phyloP scores from a whole-genome alignment of 2,113 vertebrate species.

The Hippoglossus stenolepis region DNA sequence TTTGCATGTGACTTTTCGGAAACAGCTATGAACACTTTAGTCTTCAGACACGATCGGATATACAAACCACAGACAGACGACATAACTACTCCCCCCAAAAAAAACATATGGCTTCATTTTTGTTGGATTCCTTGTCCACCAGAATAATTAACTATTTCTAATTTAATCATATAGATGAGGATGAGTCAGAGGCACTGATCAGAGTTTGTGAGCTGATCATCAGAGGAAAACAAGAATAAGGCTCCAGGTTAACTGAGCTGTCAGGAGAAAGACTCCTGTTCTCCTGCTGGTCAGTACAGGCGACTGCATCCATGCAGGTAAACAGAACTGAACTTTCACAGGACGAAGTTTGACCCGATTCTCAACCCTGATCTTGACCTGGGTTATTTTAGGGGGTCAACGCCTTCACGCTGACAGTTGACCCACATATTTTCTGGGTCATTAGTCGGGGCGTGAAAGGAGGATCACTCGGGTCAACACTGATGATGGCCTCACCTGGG shows the following conservation, averaged over 20 bases:
- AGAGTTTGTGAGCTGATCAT: no score
- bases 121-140: no score
- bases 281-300: slow-evolving; percentile 10
- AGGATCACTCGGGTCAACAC: slow-evolving; percentile 35
- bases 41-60: no score
- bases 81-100: no score
- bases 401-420: slow-evolving; percentile 39
- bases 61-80: no score
- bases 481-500: slow-evolving; percentile 27
- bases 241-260: neutral
- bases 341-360: slow-evolving; percentile 26
- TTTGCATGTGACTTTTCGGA: neutral
- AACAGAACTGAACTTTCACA: slow-evolving; percentile 28
- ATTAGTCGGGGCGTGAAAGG: slow-evolving; percentile 17
- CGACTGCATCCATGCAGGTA: slow-evolving; percentile 17
- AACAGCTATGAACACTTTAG: neutral
- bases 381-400: slow-evolving; percentile 15
- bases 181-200: no score
- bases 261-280: neutral
- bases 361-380: slow-evolving; percentile 63
- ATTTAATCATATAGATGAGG: no score
- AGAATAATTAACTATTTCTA: no score
- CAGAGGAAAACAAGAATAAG: no score
- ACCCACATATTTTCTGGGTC: slow-evolving; percentile 60
- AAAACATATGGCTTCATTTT: no score